These are phyloP conservation scores for Steinernema khuongi DNA, from an alignment of 1,140 invertebrate genomes.

Conservation along the genomic window DNA sequence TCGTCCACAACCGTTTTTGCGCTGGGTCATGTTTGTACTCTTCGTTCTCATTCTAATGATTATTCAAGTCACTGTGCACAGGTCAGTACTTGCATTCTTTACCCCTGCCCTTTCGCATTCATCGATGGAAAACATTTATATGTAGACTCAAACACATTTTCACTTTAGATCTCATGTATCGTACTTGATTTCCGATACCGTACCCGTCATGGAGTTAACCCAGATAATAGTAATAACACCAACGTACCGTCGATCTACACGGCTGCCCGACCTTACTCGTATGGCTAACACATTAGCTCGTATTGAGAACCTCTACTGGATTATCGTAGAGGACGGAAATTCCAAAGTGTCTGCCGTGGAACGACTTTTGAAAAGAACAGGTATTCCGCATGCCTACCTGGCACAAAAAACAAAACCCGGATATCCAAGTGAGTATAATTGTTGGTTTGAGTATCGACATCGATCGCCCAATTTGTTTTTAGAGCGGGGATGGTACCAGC, in stretches of 20 bases:
- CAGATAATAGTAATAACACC: slow-evolving; percentile 72
- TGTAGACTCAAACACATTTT: too few species aligned
- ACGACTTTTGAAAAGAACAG: slow-evolving; percentile 70
- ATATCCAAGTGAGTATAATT: slow-evolving; percentile 20
- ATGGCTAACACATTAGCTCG: slow-evolving; percentile 80
- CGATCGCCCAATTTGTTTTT: slow-evolving; percentile 4
- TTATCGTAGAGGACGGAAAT: slow-evolving; percentile 81
- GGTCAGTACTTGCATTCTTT: too few species aligned
- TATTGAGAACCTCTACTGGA: slow-evolving; percentile 86
- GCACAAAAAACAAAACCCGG: slow-evolving; percentile 60
- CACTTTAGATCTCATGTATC: not conserved
- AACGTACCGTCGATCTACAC: slow-evolving; percentile 77
- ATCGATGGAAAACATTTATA: too few species aligned
- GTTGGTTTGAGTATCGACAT: not conserved
- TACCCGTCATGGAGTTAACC: not conserved
- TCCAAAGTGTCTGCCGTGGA: slow-evolving; percentile 72
- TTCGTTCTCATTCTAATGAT: not conserved
- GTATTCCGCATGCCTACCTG: slow-evolving; percentile 72
- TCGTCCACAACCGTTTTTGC: not conserved
- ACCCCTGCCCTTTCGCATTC: too few species aligned
- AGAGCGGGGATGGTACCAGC: slow-evolving; percentile 25
- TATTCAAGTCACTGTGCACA: not conserved
- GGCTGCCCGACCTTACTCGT: slow-evolving; percentile 86
- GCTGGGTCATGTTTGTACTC: not conserved
- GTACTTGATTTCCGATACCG: not conserved